These are phyloP conservation scores for Hylia prasina DNA, from an alignment of 2,113 vertebrate genomes.

Conservation along the genomic window DNA sequence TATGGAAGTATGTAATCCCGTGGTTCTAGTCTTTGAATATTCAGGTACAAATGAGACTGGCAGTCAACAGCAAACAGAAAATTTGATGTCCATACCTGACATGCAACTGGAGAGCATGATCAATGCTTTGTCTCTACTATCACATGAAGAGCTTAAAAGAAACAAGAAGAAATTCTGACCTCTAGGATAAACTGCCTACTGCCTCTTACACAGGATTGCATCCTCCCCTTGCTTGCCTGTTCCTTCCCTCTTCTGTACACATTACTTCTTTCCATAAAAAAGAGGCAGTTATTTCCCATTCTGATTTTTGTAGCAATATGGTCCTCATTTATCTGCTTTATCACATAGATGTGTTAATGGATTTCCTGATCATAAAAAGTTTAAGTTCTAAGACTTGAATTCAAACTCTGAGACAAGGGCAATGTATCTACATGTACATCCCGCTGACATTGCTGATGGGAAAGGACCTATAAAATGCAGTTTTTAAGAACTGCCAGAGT, in stretches of 20 bases:
- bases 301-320: not conserved
- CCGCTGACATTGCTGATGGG: not conserved
- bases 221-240: not conserved
- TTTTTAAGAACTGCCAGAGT: not conserved
- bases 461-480: not conserved
- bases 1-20: accelerated
- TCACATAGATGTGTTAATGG: not conserved
- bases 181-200: not conserved
- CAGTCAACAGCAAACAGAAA: not conserved
- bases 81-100: not conserved
- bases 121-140: not conserved
- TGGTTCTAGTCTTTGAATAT: not conserved
- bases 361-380: not conserved
- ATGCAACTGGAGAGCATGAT: not conserved
- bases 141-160: not conserved
- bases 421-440: not conserved
- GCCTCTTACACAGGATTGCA: not conserved
- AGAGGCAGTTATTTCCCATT: not conserved
- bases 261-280: not conserved
- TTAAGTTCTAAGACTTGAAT: not conserved
- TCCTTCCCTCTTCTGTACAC: not conserved
- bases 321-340: slow-evolving; percentile 5
- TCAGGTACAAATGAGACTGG: not conserved
- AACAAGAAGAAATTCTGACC: not conserved
- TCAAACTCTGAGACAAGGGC: not conserved